phyloP scores from a whole-genome alignment of 2,797 vertebrate species.

The Chelon auratus region DNA sequence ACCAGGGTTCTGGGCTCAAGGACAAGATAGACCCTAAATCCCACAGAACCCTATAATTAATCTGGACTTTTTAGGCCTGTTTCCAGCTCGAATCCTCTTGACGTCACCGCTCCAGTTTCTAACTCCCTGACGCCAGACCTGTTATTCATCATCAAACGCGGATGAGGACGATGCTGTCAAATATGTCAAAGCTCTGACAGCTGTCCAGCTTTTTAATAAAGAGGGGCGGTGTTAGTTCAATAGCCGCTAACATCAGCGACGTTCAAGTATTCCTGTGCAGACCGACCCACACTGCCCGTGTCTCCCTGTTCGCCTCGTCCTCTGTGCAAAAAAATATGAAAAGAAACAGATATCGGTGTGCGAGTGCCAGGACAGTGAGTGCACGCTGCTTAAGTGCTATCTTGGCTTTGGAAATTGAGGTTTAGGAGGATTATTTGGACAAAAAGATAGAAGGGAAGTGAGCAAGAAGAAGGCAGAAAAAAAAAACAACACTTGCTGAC shows the following conservation, averaged over 20 bases:
- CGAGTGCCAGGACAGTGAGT: constrained; percentile 76
- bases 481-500: constrained; percentile 24
- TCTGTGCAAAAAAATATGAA: constrained; percentile 69
- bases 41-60: constrained; percentile 21
- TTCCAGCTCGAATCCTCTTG: constrained; percentile 27
- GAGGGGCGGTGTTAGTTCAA: neutral
- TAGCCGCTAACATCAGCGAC: constrained; percentile 17
- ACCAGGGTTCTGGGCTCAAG: constrained; percentile 25
- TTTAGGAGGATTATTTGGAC: constrained; percentile 71
- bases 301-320: constrained; percentile 46
- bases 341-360: constrained; percentile 78
- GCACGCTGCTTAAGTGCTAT: constrained; percentile 78
- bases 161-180: neutral
- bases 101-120: constrained; percentile 14
- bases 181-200: constrained; percentile 20
- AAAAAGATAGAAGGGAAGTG: constrained; percentile 36
- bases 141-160: constrained; percentile 13
- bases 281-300: neutral
- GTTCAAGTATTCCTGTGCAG: too few species aligned
- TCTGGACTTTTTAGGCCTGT: constrained; percentile 28
- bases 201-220: neutral
- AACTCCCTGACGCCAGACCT: constrained; percentile 1
- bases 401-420: constrained; percentile 79
- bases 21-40: constrained; percentile 34
- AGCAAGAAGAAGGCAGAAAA: constrained; percentile 15